Percentiles rank a stretch among this genome's conserved stretches.
Evolutionary conservation across 1,140 invertebrate genomes (phyloP).

Genomic region (Bombus haemorrhoidalis): DNA sequence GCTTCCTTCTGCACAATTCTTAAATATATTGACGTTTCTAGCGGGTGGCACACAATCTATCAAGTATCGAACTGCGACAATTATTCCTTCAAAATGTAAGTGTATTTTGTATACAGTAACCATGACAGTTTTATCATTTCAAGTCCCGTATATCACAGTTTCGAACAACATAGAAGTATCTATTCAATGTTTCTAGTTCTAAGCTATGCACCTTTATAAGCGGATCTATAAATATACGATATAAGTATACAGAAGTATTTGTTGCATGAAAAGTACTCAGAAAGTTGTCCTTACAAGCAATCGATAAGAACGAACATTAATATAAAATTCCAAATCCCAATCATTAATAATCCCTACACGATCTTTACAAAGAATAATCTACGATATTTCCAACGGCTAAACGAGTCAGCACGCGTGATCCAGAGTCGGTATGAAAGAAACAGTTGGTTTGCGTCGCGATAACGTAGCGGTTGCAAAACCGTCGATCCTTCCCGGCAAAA

Average conservation of each 20-base stretch:
- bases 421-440: background rate
- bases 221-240: background rate
- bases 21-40: too few relatives aligned
- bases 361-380: background rate
- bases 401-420: background rate
- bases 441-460: background rate
- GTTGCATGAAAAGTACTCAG: background rate
- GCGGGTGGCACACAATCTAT: too few relatives aligned
- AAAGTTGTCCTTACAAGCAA: background rate
- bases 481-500: constrained; percentile 19
- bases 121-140: background rate
- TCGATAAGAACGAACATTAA: background rate
- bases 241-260: background rate
- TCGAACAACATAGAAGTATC: background rate
- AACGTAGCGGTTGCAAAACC: background rate
- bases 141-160: background rate
- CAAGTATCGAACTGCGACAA: too few relatives aligned
- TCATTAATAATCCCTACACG: background rate
- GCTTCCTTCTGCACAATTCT: too few relatives aligned
- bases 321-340: background rate
- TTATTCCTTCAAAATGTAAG: background rate
- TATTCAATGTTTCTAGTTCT: background rate
- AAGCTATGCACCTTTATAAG: background rate
- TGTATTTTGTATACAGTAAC: background rate
- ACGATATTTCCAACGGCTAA: background rate